These are phyloP conservation scores for Lepisosteus osseus DNA, from an alignment of 2,113 vertebrate genomes.

Conservation along the genomic window DNA sequence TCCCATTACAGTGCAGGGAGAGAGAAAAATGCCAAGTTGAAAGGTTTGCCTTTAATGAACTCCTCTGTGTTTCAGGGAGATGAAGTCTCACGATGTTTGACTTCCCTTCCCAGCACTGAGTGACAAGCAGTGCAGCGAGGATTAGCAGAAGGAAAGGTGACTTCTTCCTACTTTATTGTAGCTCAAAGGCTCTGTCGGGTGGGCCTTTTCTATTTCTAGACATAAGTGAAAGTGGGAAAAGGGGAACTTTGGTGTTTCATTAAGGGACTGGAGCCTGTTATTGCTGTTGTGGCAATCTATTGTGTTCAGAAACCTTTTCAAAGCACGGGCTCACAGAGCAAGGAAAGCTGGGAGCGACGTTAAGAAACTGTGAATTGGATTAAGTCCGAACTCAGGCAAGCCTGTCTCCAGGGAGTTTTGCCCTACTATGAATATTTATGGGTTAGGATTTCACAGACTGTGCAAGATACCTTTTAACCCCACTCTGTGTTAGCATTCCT, in stretches of 20 bases:
- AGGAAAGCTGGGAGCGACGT: conserved; percentile 23
- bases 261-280: conserved; percentile 26
- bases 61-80: conserved; percentile 27
- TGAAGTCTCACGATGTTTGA: conserved; percentile 14
- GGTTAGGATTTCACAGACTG: conserved; percentile 39
- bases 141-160: conserved; percentile 51
- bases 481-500: conserved; percentile 13
- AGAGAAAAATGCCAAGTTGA: conserved; percentile 44
- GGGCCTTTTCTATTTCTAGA: conserved; percentile 29
- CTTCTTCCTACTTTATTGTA: conserved; percentile 19
- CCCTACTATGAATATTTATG: conserved; percentile 51
- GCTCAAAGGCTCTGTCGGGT: conserved; percentile 30
- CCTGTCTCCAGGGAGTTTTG: conserved; percentile 30
- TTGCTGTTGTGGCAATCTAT: conserved; percentile 28
- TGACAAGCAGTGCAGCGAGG: conserved; percentile 41
- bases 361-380: conserved; percentile 43
- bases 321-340: conserved; percentile 18
- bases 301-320: conserved; percentile 32
- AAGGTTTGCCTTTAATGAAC: conserved; percentile 42
- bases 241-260: conserved; percentile 14
- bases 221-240: background rate
- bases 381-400: conserved; percentile 39
- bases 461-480: conserved; percentile 47
- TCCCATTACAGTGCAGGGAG: conserved; percentile 34
- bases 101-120: conserved; percentile 32